These are phyloP conservation scores for Chaetodon trifascialis DNA, from an alignment of 2,113 vertebrate species.

Conservation along the genomic window DNA sequence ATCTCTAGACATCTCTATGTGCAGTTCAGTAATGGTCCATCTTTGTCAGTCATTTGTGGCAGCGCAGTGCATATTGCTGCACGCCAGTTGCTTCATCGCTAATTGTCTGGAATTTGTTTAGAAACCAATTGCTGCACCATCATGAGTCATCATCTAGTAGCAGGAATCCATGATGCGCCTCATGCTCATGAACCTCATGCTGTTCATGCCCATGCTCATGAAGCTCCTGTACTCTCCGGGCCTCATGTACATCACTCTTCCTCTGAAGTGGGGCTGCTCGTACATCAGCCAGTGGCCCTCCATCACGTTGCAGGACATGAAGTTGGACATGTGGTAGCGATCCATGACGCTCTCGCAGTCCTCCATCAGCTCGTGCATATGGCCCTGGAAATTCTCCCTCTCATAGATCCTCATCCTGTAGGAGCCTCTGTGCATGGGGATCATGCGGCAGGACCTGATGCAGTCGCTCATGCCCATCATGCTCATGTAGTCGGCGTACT, in stretches of 20 bases:
- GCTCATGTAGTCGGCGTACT: slow-evolving; percentile 51
- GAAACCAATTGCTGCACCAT: not conserved
- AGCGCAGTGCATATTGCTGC: too few relatives aligned
- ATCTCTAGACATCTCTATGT: too few relatives aligned
- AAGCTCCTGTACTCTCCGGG: slow-evolving; percentile 67
- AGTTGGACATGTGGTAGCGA: slow-evolving; percentile 66
- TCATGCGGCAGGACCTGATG: slow-evolving; percentile 68
- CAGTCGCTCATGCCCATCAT: slow-evolving; percentile 49
- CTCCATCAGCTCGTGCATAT: slow-evolving; percentile 67
- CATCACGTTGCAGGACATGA: slow-evolving; percentile 77
- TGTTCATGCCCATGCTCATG: slow-evolving; percentile 45
- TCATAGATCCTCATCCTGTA: slow-evolving; percentile 80
- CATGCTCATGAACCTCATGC: slow-evolving; percentile 64
- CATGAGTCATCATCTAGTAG: slow-evolving; percentile 17
- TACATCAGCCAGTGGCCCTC: slow-evolving; percentile 76
- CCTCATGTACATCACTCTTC: slow-evolving; percentile 66
- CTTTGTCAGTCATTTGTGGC: not conserved
- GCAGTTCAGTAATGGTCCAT: not conserved
- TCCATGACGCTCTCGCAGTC: slow-evolving; percentile 71
- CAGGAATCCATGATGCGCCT: slow-evolving; percentile 64
- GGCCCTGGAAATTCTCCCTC: slow-evolving; percentile 77
- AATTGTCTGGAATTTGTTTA: not conserved
- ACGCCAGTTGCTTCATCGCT: not conserved
- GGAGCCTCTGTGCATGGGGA: slow-evolving; percentile 64
- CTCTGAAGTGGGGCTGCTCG: slow-evolving; percentile 65